Conservation (phyloP, 2,113 vertebrate genomes). For the Dermatemys mawii region DNA sequence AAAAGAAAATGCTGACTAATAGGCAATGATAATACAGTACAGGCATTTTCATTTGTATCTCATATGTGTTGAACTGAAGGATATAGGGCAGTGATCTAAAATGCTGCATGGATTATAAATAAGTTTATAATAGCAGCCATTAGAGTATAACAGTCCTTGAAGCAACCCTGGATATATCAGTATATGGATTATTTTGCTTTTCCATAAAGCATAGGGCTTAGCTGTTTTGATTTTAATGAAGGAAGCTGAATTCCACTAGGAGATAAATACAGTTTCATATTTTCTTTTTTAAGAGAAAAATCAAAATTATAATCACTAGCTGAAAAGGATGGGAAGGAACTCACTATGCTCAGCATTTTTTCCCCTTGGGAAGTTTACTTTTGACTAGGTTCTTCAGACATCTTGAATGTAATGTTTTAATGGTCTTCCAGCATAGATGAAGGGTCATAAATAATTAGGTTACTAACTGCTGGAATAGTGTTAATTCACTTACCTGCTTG, state of each 20-base stretch:
- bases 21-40: background rate
- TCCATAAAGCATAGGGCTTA: background rate
- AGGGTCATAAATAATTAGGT: constrained; percentile 64
- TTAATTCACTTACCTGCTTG: constrained; percentile 53
- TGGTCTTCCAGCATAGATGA: constrained; percentile 41
- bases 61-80: background rate
- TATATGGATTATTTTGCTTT: constrained; percentile 13
- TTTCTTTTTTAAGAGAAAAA: background rate
- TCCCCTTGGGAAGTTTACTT: background rate
- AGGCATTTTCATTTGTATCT: too few relatives aligned
- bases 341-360: background rate
- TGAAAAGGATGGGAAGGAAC: background rate
- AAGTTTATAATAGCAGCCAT: background rate
- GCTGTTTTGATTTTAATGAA: background rate
- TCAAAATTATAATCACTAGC: background rate
- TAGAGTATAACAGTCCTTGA: background rate
- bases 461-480: constrained; percentile 57
- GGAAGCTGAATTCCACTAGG: background rate
- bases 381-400: background rate
- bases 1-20: background rate
- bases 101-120: background rate
- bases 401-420: constrained; percentile 5
- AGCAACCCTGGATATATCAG: constrained; percentile 2
- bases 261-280: background rate
- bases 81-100: background rate